Conservation (phyloP, 2,888 invertebrate genomes). For the Spilosoma lubricipeda region DNA sequence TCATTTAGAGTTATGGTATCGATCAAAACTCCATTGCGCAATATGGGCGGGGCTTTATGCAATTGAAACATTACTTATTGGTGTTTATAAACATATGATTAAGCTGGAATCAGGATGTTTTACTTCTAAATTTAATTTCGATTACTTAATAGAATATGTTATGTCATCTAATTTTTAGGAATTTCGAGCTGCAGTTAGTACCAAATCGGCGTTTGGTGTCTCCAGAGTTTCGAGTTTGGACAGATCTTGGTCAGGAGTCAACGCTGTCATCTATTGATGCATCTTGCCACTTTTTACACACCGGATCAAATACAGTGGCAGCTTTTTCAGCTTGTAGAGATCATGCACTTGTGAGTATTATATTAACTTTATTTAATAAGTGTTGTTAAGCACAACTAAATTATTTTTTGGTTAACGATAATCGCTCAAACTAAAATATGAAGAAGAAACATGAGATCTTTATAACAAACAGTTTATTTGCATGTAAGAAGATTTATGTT, state of each 20-base stretch:
- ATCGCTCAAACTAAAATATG: background rate
- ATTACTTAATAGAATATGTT: constrained; percentile 4
- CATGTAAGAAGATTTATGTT: background rate
- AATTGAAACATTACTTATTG: constrained; percentile 17
- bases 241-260: constrained; percentile 75
- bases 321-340: constrained; percentile 89
- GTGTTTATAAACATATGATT: constrained; percentile 18
- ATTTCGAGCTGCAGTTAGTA: constrained; percentile 87
- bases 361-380: background rate
- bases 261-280: constrained; percentile 70
- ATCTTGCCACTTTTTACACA: constrained; percentile 89
- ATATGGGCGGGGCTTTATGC: constrained; percentile 21
- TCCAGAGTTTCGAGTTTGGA: constrained; percentile 87
- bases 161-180: constrained; percentile 66
- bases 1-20: constrained; percentile 21
- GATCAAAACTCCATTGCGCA: constrained; percentile 24
- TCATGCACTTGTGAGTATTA: constrained; percentile 87
- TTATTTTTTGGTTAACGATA: background rate
- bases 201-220: constrained; percentile 88
- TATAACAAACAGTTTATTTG: background rate
- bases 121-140: constrained; percentile 15
- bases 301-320: constrained; percentile 85
- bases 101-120: constrained; percentile 22
- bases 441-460: background rate
- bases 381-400: background rate